A percentile compares a stretch with the other conserved stretches of the same genome.
phyloP scores from a whole-genome alignment of 1,140 invertebrate species.

The Drosophila novamexicana region DNA sequence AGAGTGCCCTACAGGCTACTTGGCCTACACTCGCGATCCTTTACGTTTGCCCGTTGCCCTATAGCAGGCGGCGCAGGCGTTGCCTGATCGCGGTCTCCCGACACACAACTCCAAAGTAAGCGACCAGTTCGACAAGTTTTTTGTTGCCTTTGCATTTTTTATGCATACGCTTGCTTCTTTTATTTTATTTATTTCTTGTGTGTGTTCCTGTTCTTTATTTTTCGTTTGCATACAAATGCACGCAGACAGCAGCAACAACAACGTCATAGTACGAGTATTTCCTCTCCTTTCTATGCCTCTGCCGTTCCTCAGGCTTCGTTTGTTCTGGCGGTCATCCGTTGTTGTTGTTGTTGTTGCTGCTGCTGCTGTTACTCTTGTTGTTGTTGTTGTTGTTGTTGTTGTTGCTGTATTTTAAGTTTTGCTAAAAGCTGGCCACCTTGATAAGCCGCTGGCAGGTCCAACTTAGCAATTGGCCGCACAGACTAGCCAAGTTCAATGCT shows the following conservation, averaged over 20 bases:
- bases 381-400: constrained; percentile 42
- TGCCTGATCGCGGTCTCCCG: constrained; percentile 17
- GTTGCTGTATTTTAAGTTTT: constrained; percentile 56
- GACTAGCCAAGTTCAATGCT: constrained; percentile 73
- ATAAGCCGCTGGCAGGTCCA: constrained; percentile 46
- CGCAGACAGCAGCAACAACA: constrained; percentile 19
- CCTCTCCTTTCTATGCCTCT: constrained; percentile 36
- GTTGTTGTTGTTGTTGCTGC: not conserved
- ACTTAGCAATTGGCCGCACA: constrained; percentile 28
- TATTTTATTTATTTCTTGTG: constrained; percentile 27
- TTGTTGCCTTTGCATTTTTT: constrained; percentile 72
- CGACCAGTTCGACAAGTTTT: constrained; percentile 76
- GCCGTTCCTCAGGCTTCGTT: constrained; percentile 45
- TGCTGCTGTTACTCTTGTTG: constrained; percentile 14
- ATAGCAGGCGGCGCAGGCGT: constrained; percentile 37
- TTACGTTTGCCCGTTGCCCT: constrained; percentile 12
- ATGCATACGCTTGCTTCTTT: constrained; percentile 66
- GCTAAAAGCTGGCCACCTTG: constrained; percentile 74
- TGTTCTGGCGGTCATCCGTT: constrained; percentile 65
- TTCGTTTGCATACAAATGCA: constrained; percentile 59
- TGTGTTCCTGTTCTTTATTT: constrained; percentile 65
- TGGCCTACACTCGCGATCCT: constrained; percentile 50
- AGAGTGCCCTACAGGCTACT: constrained; percentile 21
- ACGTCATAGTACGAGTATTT: constrained; percentile 41
- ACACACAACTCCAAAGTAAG: constrained; percentile 30